These are phyloP conservation scores for Drosophila nannoptera DNA, from an alignment of 1,140 invertebrate genomes.

Conservation along the genomic window DNA sequence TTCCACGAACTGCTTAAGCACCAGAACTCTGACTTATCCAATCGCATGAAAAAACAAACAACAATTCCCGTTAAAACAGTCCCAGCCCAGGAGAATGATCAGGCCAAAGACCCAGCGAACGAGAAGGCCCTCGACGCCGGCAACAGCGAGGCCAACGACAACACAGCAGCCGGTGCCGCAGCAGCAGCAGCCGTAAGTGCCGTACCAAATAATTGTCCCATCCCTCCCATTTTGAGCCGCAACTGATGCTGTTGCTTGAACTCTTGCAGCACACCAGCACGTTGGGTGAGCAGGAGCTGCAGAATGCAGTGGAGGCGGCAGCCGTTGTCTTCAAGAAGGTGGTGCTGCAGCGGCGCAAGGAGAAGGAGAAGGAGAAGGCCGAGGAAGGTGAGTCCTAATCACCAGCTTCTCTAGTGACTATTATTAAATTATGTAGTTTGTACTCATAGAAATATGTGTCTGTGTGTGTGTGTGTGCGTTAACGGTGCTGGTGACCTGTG, in stretches of 20 bases:
- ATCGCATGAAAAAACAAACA: slow-evolving; percentile 69
- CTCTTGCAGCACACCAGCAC: slow-evolving; percentile 69
- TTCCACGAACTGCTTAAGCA: slow-evolving; percentile 76
- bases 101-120: slow-evolving; percentile 12
- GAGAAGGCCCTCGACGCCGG: slow-evolving; percentile 41
- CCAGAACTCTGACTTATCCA: slow-evolving; percentile 77
- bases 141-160: slow-evolving; percentile 40
- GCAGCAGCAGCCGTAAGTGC: slow-evolving; percentile 47
- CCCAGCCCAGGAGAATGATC: slow-evolving; percentile 40
- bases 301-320: slow-evolving; percentile 80
- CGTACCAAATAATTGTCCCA: neutral
- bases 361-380: slow-evolving; percentile 70
- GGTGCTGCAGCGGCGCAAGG: slow-evolving; percentile 76
- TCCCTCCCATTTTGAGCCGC: neutral
- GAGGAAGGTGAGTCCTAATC: slow-evolving; percentile 75
- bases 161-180: slow-evolving; percentile 23
- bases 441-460: neutral
- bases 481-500: slow-evolving; percentile 36
- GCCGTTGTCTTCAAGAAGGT: slow-evolving; percentile 80
- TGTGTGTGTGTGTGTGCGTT: slow-evolving; percentile 9
- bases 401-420: slow-evolving; percentile 3
- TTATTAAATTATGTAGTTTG: slow-evolving; percentile 8
- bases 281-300: slow-evolving; percentile 82
- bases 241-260: slow-evolving; percentile 7
- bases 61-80: slow-evolving; percentile 67